Evolutionary conservation across 1,140 invertebrate species (phyloP).

Genomic region (Drosophila suzukii): DNA sequence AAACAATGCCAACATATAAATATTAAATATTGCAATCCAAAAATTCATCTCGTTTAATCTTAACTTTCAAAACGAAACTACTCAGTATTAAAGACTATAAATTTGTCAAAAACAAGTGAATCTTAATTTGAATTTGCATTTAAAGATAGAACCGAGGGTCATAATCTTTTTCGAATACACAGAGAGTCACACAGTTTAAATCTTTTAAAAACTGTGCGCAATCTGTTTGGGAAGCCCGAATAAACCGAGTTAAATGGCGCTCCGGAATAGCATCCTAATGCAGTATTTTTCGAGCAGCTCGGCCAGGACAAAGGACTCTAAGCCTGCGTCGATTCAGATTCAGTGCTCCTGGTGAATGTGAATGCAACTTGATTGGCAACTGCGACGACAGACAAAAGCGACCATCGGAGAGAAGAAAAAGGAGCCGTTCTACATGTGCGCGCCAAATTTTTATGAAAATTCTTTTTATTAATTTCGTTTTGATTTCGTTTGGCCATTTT

Average conservation of each 20-base stretch:
- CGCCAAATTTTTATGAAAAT: slow-evolving; percentile 34
- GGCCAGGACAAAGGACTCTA: slow-evolving; percentile 15
- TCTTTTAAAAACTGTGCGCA: background rate
- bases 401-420: background rate
- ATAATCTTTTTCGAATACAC: no score
- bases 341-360: slow-evolving; percentile 1
- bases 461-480: slow-evolving; percentile 56
- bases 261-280: background rate
- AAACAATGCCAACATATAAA: no score
- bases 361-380: slow-evolving; percentile 39
- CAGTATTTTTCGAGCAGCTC: background rate
- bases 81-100: no score
- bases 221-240: background rate
- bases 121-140: no score
- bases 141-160: no score
- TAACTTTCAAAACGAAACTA: no score
- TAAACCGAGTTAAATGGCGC: background rate
- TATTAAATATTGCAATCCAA: no score
- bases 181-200: background rate
- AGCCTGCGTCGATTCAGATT: background rate
- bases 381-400: slow-evolving; percentile 20
- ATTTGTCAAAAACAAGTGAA: no score
- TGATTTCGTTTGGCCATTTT: slow-evolving; percentile 34
- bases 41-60: no score
- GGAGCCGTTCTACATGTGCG: slow-evolving; percentile 20